Evolutionary conservation across 2,888 invertebrate genomes (phyloP), one percentile per base, ranked within the genome.

Genomic region (Lasioglossum zephyrum): DNA sequence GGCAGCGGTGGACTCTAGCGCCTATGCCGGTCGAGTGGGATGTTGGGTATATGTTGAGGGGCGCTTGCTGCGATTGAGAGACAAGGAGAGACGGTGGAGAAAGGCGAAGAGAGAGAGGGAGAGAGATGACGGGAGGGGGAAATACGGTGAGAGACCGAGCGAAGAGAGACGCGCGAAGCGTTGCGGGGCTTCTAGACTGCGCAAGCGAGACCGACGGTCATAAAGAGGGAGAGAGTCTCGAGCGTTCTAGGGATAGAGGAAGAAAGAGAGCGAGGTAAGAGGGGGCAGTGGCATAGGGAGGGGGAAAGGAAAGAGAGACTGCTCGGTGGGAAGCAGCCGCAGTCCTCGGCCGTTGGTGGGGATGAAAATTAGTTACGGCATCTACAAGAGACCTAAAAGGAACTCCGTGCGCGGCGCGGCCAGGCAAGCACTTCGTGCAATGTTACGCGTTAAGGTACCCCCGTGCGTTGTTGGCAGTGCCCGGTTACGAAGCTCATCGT

Each of bases 301-400:
- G 78, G 90, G 89, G 85, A 84, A 88, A 87, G 91, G 88, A 88
- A 82, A 90, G 90, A 88, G 91, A 89, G 57, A 63, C 87, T 86
- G 91, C 89, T 92, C 91, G 92, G 93, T 92, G 92, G 92, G 92
- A 92, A 92, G 92, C 91, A 91, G 93, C 88, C 88, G 86, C 89
- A 87, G 89, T 88, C 87, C 84, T 89, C 77, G 85, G 22, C 70
- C 39, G 77, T 88, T 89, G 88, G 92, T 92, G 94, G 94, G 94
- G 94, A 93, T 93, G 92, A 91, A 93, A 93, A 94, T 94, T 94
- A 93, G 95, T 95, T 94, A 94, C 94, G 93, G 94, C 94, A 95
- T 94, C 94, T 92, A 93, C 93, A 92, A 94, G 94, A 94, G 94
- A 94, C 94, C 93, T 93, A 93, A 94, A 93, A 93, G 94, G 93